phyloP scores from a whole-genome alignment of 2,113 vertebrate species.

The Urocolius indicus region DNA sequence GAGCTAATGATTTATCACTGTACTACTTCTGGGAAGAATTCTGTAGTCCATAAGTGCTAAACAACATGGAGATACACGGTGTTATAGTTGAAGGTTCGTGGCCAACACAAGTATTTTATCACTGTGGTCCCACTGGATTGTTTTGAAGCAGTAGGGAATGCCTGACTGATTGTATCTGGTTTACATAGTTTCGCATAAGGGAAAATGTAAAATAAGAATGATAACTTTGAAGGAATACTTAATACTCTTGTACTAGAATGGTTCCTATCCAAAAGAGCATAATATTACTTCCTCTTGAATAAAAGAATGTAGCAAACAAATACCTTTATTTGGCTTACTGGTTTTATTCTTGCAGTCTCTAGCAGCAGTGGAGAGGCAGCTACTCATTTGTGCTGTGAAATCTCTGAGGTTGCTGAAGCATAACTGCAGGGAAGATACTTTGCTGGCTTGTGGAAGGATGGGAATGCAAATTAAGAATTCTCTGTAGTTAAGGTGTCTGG shows the following conservation, averaged over 20 bases:
- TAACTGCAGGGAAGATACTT: conserved; percentile 15
- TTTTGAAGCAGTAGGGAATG: background rate
- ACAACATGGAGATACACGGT: background rate
- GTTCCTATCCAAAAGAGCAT: background rate
- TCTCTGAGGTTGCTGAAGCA: background rate
- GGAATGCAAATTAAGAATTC: conserved; percentile 1
- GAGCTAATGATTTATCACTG: background rate
- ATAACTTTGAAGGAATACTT: background rate
- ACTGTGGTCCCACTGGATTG: background rate
- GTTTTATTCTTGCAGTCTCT: background rate
- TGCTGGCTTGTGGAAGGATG: background rate
- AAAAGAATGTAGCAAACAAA: background rate
- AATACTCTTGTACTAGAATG: background rate
- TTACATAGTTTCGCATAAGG: background rate
- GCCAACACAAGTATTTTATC: background rate
- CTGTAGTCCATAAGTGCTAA: background rate
- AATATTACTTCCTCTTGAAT: background rate
- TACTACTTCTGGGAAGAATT: background rate
- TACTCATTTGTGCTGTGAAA: background rate
- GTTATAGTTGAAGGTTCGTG: background rate
- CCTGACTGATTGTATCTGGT: background rate
- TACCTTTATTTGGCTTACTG: background rate
- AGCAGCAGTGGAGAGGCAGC: background rate
- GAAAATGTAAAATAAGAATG: background rate
- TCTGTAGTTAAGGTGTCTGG: background rate